Evolutionary conservation across 1,140 invertebrate genomes (phyloP).

Genomic region (Ceratosolen fusciceps): DNA sequence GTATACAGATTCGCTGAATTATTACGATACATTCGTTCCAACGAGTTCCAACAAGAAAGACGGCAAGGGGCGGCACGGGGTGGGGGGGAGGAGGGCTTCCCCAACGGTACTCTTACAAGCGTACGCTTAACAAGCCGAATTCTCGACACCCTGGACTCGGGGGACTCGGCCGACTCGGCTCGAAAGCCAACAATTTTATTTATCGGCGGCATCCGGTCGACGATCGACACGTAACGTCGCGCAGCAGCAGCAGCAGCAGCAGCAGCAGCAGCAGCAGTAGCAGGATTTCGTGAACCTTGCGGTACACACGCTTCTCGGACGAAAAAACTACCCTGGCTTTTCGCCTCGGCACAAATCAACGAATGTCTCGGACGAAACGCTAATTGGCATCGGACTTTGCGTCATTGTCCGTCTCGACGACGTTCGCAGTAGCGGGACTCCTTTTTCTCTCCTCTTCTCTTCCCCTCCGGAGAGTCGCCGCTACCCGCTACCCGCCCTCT

Average conservation of each 20-base stretch:
- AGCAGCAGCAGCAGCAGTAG: too few species aligned
- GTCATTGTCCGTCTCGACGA: neutral
- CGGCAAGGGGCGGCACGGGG: too few species aligned
- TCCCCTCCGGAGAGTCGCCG: neutral
- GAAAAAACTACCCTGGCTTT: slow-evolving; percentile 26
- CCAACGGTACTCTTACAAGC: too few species aligned
- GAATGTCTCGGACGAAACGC: slow-evolving; percentile 19
- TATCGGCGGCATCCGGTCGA: neutral
- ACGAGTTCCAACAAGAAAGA: too few species aligned
- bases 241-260: too few species aligned
- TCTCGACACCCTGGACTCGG: neutral
- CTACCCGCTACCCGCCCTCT: too few species aligned
- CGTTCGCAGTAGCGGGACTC: slow-evolving; percentile 23
- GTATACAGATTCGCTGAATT: too few species aligned
- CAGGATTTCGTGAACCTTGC: neutral
- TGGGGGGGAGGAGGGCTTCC: too few species aligned
- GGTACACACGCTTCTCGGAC: neutral
- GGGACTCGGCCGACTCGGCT: neutral
- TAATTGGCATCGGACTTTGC: slow-evolving; percentile 35
- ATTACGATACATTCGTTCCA: too few species aligned
- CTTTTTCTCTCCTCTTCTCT: slow-evolving; percentile 12
- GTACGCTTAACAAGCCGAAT: neutral
- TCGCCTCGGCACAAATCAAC: neutral
- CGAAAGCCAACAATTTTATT: neutral
- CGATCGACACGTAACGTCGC: neutral